Evolutionary conservation across 2,888 invertebrate genomes (phyloP), one percentile per base, ranked within the genome.

Genomic region (Megastigmus dorsalis): DNA sequence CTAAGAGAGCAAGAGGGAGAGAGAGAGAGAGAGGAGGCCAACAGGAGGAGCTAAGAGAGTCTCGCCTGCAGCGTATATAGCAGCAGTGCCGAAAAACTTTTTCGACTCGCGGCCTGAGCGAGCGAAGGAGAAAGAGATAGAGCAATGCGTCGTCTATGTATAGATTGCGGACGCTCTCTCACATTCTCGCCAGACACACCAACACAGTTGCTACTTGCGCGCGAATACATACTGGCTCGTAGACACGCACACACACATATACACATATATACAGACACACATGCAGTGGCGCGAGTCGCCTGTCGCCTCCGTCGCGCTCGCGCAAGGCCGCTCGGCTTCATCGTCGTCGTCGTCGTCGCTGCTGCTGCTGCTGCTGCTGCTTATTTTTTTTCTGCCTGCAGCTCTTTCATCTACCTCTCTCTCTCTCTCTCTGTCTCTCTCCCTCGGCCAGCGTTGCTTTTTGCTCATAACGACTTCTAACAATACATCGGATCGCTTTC

Each of bases 281-380:
- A 13, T 18, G 7, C 23, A 10, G 20, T 9, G 13, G 66, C 30
- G 5, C 66, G 54, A 57, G 48, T 71, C 55, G 63, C 59, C 65
- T 33, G 71, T 71, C 72, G 65, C 65, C 55, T 63, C 62, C 52
- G 60, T 48, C 20, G 33, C 20, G 36, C 28, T n/a, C n/a, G 54
- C 28, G 60, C 74, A 74, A 74, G 74, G 74, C 74, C 74, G 65
- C 66, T 45, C n/a, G n/a, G n/a, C n/a, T n/a, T n/a, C n/a, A n/a
- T n/a, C n/a, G n/a, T n/a, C n/a, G n/a, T 15, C 26, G 38, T 28
- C 43, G 23, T 59, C 66, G 23, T 66, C 20, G 30, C 45, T 54
- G n/a, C n/a, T n/a, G n/a, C n/a, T n/a, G n/a, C n/a, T n/a, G n/a
- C n/a, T n/a, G n/a, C n/a, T n/a, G n/a, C n/a, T n/a, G n/a, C n/a